Percentiles rank a stretch among this genome's conserved stretches.
Conservation (phyloP, 64 coral and sea anemone genomes). For the Hydrozoanthus tunicans region DNA sequence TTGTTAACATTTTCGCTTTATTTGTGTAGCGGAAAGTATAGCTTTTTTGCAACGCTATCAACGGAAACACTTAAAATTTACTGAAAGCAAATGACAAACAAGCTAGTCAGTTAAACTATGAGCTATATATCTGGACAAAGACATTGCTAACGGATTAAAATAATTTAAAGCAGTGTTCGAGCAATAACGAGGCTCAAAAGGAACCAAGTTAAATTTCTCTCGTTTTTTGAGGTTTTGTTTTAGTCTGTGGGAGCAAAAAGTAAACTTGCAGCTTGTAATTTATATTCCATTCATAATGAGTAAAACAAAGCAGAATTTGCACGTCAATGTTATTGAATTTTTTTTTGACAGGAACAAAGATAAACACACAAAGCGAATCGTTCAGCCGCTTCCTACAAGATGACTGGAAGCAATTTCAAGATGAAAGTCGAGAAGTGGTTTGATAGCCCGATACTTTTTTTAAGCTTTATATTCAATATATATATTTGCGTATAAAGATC, state of each 20-base stretch:
- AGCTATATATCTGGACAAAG: too few relatives aligned
- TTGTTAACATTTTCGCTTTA: too few relatives aligned
- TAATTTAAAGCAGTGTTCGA: background rate
- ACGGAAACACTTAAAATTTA: background rate
- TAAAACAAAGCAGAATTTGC: background rate
- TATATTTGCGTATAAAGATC: background rate
- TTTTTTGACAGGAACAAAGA: background rate
- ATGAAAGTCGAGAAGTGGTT: background rate
- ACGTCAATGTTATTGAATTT: background rate
- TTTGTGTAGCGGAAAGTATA: background rate
- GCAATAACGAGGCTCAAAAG: background rate
- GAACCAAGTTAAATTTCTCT: too few relatives aligned
- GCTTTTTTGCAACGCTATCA: too few relatives aligned
- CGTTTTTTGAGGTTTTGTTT: too few relatives aligned
- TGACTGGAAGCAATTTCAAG: background rate
- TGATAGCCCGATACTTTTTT: background rate
- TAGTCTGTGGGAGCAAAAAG: background rate
- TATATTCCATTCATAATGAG: background rate
- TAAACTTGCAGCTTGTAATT: background rate
- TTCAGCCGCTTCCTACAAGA: background rate
- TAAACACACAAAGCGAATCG: background rate
- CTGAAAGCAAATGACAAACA: background rate
- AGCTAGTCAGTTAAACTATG: too few relatives aligned
- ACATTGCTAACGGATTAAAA: too few relatives aligned
- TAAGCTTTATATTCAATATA: background rate